Evolutionary conservation across 1,140 invertebrate genomes (phyloP), one percentile per base, ranked within the genome.

Genomic region (Drosophila truncata): DNA sequence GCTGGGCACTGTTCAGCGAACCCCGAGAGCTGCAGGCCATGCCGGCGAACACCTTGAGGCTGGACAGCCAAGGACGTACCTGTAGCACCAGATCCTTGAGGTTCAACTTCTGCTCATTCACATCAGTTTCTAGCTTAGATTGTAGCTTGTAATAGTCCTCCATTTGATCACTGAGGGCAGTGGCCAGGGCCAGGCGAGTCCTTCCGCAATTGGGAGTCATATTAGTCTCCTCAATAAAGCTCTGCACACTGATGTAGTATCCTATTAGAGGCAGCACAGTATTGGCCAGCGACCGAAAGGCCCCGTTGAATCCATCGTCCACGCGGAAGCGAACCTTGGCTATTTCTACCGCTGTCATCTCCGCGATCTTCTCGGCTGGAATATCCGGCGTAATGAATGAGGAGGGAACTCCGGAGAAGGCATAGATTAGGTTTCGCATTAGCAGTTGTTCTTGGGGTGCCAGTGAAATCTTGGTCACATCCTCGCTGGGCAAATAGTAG

Each of bases 391-490:
- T 78, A 0, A 90, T 78, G 44, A 90, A 61, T 0, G 86, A 47
- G 2, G 78, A 54, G 3, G 85, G 85, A 5, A 90, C 85, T 0
- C 85, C 85, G 0, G 85, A 91, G 16, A 90, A 82, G 2, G 81
- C 81, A 2, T 90, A 90, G n/a, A 90, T 90, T 3, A 90, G 42
- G 61, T 90, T 72, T 7, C 82, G 49, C 16, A 90, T 66, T 2
- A 90, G 75, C 11, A 82, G 25, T 16, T 76, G 37, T 39, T 90
- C 85, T 58, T 90, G 85, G 3, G 39, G 33, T 2, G 41, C 18
- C 27, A 76, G 11, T 0, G 75, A 16, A 4, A 91, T 10, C 31
- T 85, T 82, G 20, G 27, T 2, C 3, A 85, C 27, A 29, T 90
- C 69, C 63, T 91, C 75, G 7, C 42, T 66, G 37, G 85, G 67